phyloP scores from a whole-genome alignment of 2,888 invertebrate species.

The Agrenia bidenticulata region DNA sequence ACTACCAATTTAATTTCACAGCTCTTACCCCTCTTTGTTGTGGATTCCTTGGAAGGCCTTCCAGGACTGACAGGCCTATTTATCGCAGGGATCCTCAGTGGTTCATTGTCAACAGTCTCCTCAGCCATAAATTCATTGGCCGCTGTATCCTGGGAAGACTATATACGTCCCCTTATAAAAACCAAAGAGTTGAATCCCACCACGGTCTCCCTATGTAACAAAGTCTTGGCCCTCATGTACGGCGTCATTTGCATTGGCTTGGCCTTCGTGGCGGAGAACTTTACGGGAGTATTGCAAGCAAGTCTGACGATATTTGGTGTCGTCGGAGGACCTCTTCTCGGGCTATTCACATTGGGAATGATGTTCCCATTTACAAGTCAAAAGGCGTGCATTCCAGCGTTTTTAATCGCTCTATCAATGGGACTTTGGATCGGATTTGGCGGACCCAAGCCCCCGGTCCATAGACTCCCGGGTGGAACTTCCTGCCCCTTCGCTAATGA shows the following conservation, averaged over 20 bases:
- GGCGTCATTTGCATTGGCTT: constrained; percentile 76
- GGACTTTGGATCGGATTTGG: constrained; percentile 85
- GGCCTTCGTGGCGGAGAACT: constrained; percentile 77
- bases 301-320: constrained; percentile 83
- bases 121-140: constrained; percentile 87
- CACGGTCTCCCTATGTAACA: constrained; percentile 50
- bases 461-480: constrained; percentile 47
- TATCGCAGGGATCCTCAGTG: constrained; percentile 86
- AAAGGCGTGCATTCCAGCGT: constrained; percentile 58
- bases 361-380: constrained; percentile 72
- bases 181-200: constrained; percentile 22
- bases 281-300: constrained; percentile 86
- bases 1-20: constrained; percentile 45
- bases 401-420: constrained; percentile 56
- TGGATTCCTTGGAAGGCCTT: constrained; percentile 62
- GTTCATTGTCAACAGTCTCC: constrained; percentile 86
- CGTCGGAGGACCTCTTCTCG: constrained; percentile 80
- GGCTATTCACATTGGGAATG: constrained; percentile 83
- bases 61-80: constrained; percentile 86
- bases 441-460: constrained; percentile 67
- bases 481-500: constrained; percentile 28
- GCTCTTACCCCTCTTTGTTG: constrained; percentile 60
- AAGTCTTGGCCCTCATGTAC: constrained; percentile 67
- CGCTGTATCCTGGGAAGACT: constrained; percentile 86
- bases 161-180: constrained; percentile 60